Percentiles rank a stretch among this genome's conserved stretches.
phyloP scores from a whole-genome alignment of 1,140 invertebrate genomes.

The Cherax quadricarinatus region DNA sequence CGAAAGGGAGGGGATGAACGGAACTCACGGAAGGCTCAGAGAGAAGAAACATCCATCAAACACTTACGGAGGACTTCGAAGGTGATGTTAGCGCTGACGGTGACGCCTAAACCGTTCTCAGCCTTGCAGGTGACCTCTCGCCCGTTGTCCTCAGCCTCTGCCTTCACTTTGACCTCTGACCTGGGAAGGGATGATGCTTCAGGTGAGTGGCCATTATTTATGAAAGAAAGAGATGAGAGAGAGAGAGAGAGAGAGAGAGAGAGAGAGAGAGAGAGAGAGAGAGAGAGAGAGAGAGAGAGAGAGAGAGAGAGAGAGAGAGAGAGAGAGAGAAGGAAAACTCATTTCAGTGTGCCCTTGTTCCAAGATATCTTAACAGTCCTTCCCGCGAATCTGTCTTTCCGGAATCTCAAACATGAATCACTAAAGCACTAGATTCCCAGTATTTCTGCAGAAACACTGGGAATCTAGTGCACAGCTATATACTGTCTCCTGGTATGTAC shows the following conservation, averaged over 20 bases:
- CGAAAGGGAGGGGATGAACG: neutral
- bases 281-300: no score
- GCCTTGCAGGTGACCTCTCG: conserved; percentile 40
- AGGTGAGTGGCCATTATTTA: neutral
- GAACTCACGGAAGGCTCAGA: neutral
- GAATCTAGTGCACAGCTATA: no score
- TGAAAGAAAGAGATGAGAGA: neutral
- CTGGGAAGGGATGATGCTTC: neutral
- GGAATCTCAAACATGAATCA: no score
- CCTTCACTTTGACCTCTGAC: conserved; percentile 28
- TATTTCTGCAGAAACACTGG: no score
- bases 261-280: neutral
- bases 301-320: no score
- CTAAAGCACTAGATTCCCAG: no score
- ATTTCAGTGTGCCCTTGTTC: no score
- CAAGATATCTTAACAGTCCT: no score
- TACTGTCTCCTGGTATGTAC: no score
- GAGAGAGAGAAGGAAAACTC: no score
- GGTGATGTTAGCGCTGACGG: conserved; percentile 1
- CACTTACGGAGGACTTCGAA: conserved; percentile 44
- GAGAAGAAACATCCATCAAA: neutral
- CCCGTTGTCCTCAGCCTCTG: conserved; percentile 17
- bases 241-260: conserved; percentile 14
- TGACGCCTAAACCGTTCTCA: conserved; percentile 35
- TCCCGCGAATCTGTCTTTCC: no score